Conservation (phyloP, 1,140 invertebrate species). For the Psix sp. region DNA sequence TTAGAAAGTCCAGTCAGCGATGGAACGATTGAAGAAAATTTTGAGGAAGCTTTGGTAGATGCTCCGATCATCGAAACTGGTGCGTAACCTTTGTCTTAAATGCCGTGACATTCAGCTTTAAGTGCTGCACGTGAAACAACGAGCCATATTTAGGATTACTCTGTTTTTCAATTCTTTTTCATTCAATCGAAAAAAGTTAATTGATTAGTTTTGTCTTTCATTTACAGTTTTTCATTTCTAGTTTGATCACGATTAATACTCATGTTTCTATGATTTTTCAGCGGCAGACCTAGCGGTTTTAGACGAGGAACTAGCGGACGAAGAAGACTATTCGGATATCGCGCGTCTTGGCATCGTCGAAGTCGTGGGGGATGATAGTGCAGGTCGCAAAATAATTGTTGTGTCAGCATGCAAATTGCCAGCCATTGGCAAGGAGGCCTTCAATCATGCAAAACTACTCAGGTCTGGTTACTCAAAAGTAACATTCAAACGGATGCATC, state of each 20-base stretch:
- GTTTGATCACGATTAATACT: too few relatives aligned
- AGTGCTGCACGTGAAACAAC: conserved; percentile 1
- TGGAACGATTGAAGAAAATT: conserved; percentile 94
- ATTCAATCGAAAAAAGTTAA: conserved; percentile 43
- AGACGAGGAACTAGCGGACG: conserved; percentile 76
- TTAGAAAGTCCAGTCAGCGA: conserved; percentile 88
- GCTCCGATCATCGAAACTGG: conserved; percentile 78
- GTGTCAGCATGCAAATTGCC: conserved; percentile 96
- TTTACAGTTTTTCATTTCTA: conserved; percentile 23
- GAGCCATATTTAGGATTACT: conserved; percentile 2
- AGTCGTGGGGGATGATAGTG: conserved; percentile 93
- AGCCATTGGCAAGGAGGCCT: conserved; percentile 83
- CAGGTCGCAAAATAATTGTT: conserved; percentile 95
- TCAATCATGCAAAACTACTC: conserved; percentile 89
- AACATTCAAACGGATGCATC: conserved; percentile 13
- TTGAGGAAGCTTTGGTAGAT: conserved; percentile 90
- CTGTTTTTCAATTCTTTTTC: neutral
- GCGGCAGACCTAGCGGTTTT: conserved; percentile 72
- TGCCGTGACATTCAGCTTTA: conserved; percentile 62
- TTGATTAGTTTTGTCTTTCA: conserved; percentile 11
- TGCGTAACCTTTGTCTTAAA: conserved; percentile 73
- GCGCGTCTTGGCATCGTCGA: conserved; percentile 90
- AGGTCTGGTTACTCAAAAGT: conserved; percentile 78
- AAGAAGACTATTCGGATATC: conserved; percentile 85
- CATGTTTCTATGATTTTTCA: too few relatives aligned